Evolutionary conservation across 2,888 invertebrate genomes (phyloP).

Genomic region (Tachystola acroxantha): DNA sequence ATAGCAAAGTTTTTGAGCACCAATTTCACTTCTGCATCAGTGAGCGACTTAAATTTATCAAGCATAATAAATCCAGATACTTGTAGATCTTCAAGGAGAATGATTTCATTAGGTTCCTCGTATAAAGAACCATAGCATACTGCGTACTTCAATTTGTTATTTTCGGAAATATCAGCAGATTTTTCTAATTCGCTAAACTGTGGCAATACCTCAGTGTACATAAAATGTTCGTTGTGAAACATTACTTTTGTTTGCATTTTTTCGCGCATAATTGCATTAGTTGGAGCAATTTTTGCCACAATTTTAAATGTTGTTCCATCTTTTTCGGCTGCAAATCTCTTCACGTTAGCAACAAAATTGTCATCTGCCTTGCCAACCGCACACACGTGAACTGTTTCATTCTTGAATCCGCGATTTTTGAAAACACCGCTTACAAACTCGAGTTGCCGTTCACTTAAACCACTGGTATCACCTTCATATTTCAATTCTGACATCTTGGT

Average conservation of each 20-base stretch:
- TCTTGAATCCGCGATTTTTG: conserved; percentile 25
- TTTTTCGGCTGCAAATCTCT: conserved; percentile 25
- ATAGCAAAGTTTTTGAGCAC: conserved; percentile 29
- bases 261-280: conserved; percentile 15
- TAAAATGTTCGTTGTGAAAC: conserved; percentile 29
- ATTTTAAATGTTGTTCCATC: conserved; percentile 25
- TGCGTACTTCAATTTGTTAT: conserved; percentile 27
- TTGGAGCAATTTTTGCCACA: conserved; percentile 33
- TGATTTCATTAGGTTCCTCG: conserved; percentile 32
- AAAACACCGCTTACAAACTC: conserved; percentile 32
- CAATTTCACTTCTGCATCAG: conserved; percentile 17
- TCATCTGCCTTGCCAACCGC: conserved; percentile 33
- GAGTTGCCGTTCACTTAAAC: conserved; percentile 26
- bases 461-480: conserved; percentile 29
- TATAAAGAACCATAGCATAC: conserved; percentile 27
- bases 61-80: conserved; percentile 25
- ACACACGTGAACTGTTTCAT: conserved; percentile 25
- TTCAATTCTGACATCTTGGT: too few relatives aligned
- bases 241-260: conserved; percentile 12
- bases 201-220: conserved; percentile 32
- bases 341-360: conserved; percentile 30
- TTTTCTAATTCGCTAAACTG: conserved; percentile 26
- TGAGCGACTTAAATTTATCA: conserved; percentile 21
- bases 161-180: conserved; percentile 20
- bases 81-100: conserved; percentile 38